Percentiles rank a stretch among this genome's conserved stretches.
phyloP scores from a whole-genome alignment of 2,888 invertebrate genomes.

The Drosophila kanekoi region DNA sequence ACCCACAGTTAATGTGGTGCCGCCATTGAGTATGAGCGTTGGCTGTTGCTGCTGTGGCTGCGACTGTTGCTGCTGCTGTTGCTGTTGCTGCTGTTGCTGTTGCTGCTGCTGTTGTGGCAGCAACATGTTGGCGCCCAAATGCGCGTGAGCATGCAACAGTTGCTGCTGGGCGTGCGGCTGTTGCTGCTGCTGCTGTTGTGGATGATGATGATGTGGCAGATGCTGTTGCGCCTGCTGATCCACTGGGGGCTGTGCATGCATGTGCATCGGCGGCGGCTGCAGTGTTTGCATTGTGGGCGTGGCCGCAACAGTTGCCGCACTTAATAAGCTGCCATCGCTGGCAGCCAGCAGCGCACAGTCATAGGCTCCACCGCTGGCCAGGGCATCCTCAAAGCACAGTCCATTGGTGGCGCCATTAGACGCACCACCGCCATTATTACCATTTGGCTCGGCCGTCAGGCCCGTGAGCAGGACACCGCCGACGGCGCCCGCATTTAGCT shows the following conservation, averaged over 20 bases:
- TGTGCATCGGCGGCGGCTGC: conserved; percentile 73
- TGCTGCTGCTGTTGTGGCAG: conserved; percentile 59
- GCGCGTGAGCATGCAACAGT: conserved; percentile 62
- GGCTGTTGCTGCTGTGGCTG: conserved; percentile 49
- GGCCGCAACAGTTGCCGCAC: conserved; percentile 35
- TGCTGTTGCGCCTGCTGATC: conserved; percentile 62
- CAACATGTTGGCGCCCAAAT: conserved; percentile 62
- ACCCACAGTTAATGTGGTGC: conserved; percentile 41
- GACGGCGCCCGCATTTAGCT: conserved; percentile 75
- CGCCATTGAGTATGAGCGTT: conserved; percentile 70
- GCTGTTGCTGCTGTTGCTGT: conserved; percentile 46
- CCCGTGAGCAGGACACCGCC: conserved; percentile 67
- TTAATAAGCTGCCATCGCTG: conserved; percentile 63
- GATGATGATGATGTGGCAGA: conserved; percentile 47
- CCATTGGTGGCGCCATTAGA: conserved; percentile 44
- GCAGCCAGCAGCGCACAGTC: conserved; percentile 82
- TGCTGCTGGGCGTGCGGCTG: conserved; percentile 35
- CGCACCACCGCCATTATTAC: conserved; percentile 1
- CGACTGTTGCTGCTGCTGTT: conserved; percentile 15
- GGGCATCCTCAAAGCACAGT: conserved; percentile 74
- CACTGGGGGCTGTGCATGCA: conserved; percentile 66
- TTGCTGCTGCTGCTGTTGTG: conserved; percentile 60
- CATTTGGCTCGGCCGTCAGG: conserved; percentile 40
- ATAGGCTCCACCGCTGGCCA: conserved; percentile 69
- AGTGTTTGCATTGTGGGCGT: conserved; percentile 74